Conservation (phyloP, 2,888 invertebrate genomes). For the Drosophila meridiana region DNA sequence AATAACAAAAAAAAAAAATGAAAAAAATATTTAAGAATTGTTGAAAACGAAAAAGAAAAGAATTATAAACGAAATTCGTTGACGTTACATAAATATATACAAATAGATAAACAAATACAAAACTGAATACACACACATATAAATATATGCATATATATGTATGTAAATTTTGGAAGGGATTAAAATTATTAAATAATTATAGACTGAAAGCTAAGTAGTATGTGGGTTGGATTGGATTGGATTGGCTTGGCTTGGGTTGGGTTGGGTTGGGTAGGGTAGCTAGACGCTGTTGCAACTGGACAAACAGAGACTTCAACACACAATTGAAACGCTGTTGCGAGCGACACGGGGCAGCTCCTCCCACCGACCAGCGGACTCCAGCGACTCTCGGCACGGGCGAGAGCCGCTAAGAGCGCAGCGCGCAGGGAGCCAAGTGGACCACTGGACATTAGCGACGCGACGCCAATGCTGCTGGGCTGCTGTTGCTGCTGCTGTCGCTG, state of each 20-base stretch:
- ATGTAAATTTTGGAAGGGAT: constrained; percentile 25
- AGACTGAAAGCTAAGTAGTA: constrained; percentile 9
- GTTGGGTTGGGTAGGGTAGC: background rate
- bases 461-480: constrained; percentile 7
- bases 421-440: background rate
- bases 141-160: background rate
- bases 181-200: constrained; percentile 36
- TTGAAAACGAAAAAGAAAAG: constrained; percentile 11
- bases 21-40: constrained; percentile 23
- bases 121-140: constrained; percentile 8
- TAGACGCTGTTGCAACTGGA: constrained; percentile 52
- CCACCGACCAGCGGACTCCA: constrained; percentile 35
- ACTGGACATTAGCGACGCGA: constrained; percentile 30
- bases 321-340: constrained; percentile 63
- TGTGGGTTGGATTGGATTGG: background rate
- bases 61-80: constrained; percentile 23
- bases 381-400: constrained; percentile 39
- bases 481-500: constrained; percentile 27
- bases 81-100: constrained; percentile 19
- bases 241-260: background rate
- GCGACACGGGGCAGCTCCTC: constrained; percentile 38
- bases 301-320: constrained; percentile 60
- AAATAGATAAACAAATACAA: constrained; percentile 12
- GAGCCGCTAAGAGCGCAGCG: constrained; percentile 49
- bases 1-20: constrained; percentile 37